phyloP scores from a whole-genome alignment of 64 coral and sea anemone species.

The Actinia equina region DNA sequence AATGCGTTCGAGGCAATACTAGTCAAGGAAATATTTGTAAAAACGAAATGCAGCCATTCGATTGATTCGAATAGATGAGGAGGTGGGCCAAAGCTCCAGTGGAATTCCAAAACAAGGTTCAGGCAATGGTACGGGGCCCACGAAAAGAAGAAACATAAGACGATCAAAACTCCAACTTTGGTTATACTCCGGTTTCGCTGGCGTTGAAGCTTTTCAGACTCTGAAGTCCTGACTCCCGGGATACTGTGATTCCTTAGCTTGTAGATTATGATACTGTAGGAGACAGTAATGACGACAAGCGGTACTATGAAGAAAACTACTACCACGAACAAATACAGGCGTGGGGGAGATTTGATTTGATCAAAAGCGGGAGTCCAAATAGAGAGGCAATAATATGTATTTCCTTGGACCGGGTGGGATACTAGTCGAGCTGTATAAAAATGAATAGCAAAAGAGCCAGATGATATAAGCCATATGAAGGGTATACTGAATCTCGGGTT shows the following conservation, averaged over 20 bases:
- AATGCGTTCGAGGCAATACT: conserved; percentile 16
- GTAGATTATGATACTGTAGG: conserved; percentile 15
- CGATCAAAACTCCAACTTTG: conserved; percentile 12
- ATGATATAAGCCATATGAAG: background rate
- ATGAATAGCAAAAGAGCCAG: background rate
- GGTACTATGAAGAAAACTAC: conserved; percentile 2
- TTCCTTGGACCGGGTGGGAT: background rate
- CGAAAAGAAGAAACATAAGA: conserved; percentile 2
- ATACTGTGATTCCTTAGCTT: background rate
- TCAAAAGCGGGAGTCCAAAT: background rate
- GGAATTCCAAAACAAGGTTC: background rate
- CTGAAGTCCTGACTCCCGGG: background rate
- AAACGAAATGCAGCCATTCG: background rate
- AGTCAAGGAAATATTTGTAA: background rate
- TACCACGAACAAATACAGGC: background rate
- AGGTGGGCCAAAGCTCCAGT: background rate
- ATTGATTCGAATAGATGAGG: background rate
- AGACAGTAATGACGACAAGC: background rate
- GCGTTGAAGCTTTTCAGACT: background rate
- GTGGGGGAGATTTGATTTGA: background rate
- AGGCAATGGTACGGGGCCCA: conserved; percentile 18
- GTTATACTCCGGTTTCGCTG: background rate
- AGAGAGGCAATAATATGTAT: background rate
- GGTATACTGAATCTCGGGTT: conserved; percentile 1
- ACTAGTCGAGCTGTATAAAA: background rate